These are phyloP conservation scores for Perca fluviatilis DNA, from an alignment of 2,113 vertebrate species.

Conservation along the genomic window DNA sequence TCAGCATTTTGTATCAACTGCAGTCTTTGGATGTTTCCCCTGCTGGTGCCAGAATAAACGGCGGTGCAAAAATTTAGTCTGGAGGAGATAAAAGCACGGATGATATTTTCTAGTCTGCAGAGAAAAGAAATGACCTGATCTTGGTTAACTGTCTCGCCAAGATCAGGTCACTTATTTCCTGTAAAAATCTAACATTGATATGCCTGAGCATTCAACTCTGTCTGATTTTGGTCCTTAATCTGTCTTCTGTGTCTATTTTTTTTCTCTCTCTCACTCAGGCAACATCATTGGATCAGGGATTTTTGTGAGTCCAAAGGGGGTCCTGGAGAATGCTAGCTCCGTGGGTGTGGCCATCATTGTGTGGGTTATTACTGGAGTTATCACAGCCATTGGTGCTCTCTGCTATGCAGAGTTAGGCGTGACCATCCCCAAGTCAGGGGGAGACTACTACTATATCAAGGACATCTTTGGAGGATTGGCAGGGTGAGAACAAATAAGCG, in stretches of 20 bases:
- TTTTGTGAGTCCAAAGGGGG: slow-evolving; percentile 90
- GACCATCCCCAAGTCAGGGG: slow-evolving; percentile 91
- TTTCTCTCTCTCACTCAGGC: slow-evolving; percentile 64
- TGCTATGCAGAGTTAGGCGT: slow-evolving; percentile 91
- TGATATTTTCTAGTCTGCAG: too few species aligned
- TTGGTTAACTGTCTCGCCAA: too few species aligned
- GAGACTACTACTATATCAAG: slow-evolving; percentile 90
- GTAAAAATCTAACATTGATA: neutral
- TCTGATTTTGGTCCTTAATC: neutral
- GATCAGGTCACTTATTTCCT: too few species aligned
- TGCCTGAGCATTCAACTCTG: neutral
- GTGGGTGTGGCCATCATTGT: slow-evolving; percentile 88
- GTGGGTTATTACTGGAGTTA: slow-evolving; percentile 85
- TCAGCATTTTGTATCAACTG: too few species aligned
- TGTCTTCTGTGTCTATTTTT: neutral
- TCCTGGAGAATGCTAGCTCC: slow-evolving; percentile 87
- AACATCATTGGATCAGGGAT: slow-evolving; percentile 91
- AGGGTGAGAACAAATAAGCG: slow-evolving; percentile 81
- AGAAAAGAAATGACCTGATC: too few species aligned
- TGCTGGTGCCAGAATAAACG: too few species aligned
- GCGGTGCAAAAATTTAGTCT: too few species aligned
- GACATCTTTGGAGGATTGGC: slow-evolving; percentile 89
- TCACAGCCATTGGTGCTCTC: slow-evolving; percentile 88
- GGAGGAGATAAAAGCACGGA: too few species aligned
- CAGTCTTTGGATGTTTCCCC: too few species aligned